Conservation (phyloP, 2,113 vertebrate species). For the Megaceryle torquata region DNA sequence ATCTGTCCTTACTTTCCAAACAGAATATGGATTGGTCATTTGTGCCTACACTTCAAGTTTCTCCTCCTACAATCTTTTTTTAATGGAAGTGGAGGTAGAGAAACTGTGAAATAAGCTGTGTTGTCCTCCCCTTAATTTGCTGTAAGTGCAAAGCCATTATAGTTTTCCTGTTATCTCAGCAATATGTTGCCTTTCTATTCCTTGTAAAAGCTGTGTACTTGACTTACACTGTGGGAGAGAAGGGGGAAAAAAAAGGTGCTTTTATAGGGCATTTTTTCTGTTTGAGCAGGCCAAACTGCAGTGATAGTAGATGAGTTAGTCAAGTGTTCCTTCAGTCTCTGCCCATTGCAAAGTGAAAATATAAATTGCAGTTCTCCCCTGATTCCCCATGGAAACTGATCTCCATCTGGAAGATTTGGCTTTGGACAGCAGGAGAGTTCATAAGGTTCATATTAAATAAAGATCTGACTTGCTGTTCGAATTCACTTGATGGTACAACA, state of each 20-base stretch:
- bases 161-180: slow-evolving; percentile 27
- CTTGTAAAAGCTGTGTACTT: slow-evolving; percentile 1
- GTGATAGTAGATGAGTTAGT: background rate
- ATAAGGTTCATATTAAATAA: background rate
- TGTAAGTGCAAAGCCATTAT: background rate
- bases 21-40: background rate
- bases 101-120: background rate
- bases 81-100: background rate
- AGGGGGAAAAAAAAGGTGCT: background rate
- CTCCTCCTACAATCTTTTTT: background rate
- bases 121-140: background rate
- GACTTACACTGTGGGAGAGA: background rate
- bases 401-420: background rate
- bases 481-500: background rate
- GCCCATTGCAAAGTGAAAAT: background rate
- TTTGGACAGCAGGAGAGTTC: background rate
- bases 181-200: background rate
- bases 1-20: background rate
- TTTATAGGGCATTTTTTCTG: background rate
- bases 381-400: background rate
- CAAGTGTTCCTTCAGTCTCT: background rate
- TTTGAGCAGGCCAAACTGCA: background rate
- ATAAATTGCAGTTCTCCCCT: background rate
- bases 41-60: background rate
- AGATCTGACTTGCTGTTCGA: background rate